Conservation (phyloP, 2,113 vertebrate genomes). For the Phocoena sinus region DNA sequence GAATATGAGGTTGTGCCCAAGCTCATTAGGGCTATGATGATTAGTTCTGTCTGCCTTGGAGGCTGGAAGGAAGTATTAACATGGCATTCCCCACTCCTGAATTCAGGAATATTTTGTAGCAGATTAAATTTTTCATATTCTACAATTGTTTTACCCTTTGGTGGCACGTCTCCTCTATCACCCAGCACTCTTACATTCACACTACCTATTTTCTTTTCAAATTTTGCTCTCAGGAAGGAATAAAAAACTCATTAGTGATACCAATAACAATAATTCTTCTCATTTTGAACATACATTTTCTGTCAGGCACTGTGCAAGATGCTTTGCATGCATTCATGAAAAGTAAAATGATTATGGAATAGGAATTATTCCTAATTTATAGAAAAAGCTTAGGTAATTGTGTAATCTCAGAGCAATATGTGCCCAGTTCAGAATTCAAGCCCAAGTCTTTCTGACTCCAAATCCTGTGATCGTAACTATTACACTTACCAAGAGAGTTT, state of each 20-base stretch:
- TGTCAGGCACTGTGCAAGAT: neutral
- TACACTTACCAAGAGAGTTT: neutral
- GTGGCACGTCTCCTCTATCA: neutral
- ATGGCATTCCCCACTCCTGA: neutral
- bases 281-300: neutral
- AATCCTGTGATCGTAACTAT: neutral
- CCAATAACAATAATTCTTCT: neutral
- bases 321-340: neutral
- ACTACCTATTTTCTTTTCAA: neutral
- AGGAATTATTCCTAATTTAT: neutral
- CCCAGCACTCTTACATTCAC: neutral
- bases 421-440: neutral
- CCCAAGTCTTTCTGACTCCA: neutral
- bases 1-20: neutral
- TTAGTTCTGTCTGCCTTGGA: neutral
- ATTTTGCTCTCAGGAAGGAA: neutral
- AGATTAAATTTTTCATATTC: neutral
- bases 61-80: neutral
- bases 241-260: neutral
- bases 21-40: neutral
- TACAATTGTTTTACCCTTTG: neutral
- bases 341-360: neutral
- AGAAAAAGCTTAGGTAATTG: neutral
- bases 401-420: neutral
- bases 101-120: neutral